phyloP scores from a whole-genome alignment of 2,797 vertebrate species.

The Amazona ochrocephala region DNA sequence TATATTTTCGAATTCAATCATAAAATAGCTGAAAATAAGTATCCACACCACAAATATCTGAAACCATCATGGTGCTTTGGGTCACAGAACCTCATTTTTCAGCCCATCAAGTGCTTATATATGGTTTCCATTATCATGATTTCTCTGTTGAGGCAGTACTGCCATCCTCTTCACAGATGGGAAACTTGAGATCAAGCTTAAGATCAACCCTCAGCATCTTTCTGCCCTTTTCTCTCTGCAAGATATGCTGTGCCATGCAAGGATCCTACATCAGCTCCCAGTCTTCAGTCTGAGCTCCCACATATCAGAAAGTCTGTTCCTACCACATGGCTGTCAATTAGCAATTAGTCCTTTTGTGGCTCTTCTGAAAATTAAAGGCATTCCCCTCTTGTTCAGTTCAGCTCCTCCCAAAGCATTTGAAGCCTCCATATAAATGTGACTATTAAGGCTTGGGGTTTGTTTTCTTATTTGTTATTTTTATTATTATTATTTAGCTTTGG shows the following conservation, averaged over 20 bases:
- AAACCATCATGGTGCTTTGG: neutral
- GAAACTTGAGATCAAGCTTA: neutral
- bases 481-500: neutral
- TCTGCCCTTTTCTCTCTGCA: neutral
- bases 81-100: neutral
- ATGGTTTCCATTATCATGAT: neutral
- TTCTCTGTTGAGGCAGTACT: neutral
- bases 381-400: neutral
- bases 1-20: neutral
- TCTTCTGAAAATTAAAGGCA: neutral
- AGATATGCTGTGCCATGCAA: neutral
- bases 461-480: neutral
- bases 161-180: neutral
- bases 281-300: neutral
- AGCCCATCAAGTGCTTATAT: neutral
- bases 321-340: neutral
- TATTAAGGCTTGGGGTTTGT: accelerated
- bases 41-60: neutral
- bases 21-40: neutral
- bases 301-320: neutral
- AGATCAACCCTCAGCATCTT: neutral
- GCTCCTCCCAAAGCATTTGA: neutral
- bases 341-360: neutral
- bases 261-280: neutral
- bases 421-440: neutral